Evolutionary conservation across 1,140 invertebrate genomes (phyloP).

Genomic region (Drosophila ficusphila): DNA sequence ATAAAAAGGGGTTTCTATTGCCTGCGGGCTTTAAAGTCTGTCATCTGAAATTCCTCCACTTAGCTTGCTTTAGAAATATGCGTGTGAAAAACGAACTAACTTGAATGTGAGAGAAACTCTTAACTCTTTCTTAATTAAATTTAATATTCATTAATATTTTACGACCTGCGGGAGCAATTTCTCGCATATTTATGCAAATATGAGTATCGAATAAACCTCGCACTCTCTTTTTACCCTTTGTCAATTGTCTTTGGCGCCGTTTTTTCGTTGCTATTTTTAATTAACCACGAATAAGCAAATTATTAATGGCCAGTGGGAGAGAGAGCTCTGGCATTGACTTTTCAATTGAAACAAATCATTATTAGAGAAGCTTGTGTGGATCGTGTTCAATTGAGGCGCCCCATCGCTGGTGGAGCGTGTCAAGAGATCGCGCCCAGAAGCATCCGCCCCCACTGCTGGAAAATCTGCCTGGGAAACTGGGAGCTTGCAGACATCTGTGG

Average conservation of each 20-base stretch:
- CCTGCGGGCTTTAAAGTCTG: no score
- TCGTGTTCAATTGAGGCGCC: slow-evolving; percentile 58
- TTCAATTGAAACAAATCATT: slow-evolving; percentile 83
- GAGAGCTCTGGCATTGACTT: slow-evolving; percentile 68
- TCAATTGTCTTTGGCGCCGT: slow-evolving; percentile 23
- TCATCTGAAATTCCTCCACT: neutral
- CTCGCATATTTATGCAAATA: slow-evolving; percentile 40
- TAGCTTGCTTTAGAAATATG: neutral
- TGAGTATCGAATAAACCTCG: slow-evolving; percentile 8
- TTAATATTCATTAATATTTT: slow-evolving; percentile 32
- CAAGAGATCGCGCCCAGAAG: slow-evolving; percentile 69
- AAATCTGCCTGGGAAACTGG: slow-evolving; percentile 16
- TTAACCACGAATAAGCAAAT: slow-evolving; percentile 48
- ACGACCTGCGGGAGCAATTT: slow-evolving; percentile 10
- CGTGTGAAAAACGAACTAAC: slow-evolving; percentile 1
- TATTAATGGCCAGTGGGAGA: slow-evolving; percentile 42
- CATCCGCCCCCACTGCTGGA: slow-evolving; percentile 31
- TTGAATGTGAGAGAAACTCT: slow-evolving; percentile 10
- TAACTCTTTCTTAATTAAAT: slow-evolving; percentile 22
- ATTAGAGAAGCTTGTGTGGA: slow-evolving; percentile 70
- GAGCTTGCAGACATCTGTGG: neutral
- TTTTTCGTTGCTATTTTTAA: slow-evolving; percentile 39
- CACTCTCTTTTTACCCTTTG: slow-evolving; percentile 26
- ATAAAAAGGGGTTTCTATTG: no score
- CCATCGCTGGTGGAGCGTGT: slow-evolving; percentile 54